phyloP scores from a whole-genome alignment of 2,113 vertebrate species.

The Sminthopsis crassicaudata region DNA sequence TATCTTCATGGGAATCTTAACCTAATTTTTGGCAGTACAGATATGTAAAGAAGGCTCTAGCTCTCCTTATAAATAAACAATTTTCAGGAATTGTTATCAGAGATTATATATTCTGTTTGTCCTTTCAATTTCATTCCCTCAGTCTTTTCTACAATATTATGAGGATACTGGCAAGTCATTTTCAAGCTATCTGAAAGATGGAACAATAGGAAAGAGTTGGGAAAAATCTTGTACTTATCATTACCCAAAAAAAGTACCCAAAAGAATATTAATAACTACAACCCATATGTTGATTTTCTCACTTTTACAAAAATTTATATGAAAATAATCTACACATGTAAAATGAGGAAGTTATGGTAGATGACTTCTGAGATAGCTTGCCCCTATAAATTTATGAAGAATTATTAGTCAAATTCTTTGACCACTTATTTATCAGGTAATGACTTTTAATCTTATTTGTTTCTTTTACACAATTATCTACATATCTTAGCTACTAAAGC shows the following conservation, averaged over 20 bases:
- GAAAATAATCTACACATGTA: not conserved
- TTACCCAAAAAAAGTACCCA: not conserved
- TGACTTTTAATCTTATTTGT: not conserved
- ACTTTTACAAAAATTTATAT: not conserved
- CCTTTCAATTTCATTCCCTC: not conserved
- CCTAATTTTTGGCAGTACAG: not conserved
- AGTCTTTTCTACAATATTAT: conserved; percentile 10
- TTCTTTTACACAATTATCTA: not conserved
- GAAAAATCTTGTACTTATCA: not conserved
- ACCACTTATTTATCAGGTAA: not conserved
- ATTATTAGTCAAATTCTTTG: not conserved
- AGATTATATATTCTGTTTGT: not conserved
- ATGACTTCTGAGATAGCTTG: not conserved
- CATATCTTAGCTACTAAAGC: not conserved
- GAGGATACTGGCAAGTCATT: not conserved
- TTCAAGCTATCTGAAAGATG: not conserved
- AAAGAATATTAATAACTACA: not conserved
- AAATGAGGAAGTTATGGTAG: not conserved
- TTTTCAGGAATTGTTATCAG: not conserved
- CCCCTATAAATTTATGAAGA: not conserved
- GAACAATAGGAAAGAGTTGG: not conserved
- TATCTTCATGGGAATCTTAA: not conserved
- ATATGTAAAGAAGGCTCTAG: not conserved
- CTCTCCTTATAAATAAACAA: not conserved
- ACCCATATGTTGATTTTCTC: not conserved